A percentile compares a stretch with the other conserved stretches of the same genome.
phyloP scores from a whole-genome alignment of 2,888 invertebrate genomes.

The Diploptera punctata region DNA sequence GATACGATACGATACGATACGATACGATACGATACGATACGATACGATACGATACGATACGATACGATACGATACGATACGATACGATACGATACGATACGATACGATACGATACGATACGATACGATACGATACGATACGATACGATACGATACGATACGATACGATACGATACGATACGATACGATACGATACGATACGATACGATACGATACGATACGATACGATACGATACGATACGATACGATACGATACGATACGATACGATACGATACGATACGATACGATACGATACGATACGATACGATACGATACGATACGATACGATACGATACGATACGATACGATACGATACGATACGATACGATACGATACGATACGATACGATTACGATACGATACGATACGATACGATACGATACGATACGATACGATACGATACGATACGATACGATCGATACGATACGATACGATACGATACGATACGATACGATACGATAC shows the following conservation, averaged over 20 bases:
- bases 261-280: conserved; percentile 6
- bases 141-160: conserved; percentile 1
- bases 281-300: conserved; percentile 12
- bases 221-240: conserved; percentile 12
- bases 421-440: background rate
- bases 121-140: background rate
- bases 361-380: background rate
- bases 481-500: background rate
- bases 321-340: background rate
- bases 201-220: conserved; percentile 11
- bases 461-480: background rate
- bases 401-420: background rate
- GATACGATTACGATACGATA: no score
- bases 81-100: conserved; percentile 6
- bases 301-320: background rate
- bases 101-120: conserved; percentile 10
- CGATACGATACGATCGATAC: no score
- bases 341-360: background rate
- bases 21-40: background rate
- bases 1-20: conserved; percentile 17
- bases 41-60: background rate
- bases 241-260: conserved; percentile 12
- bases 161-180: conserved; percentile 12
- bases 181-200: conserved; percentile 12
- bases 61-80: background rate